phyloP scores from a whole-genome alignment of 2,888 invertebrate genomes.

The Actias luna region DNA sequence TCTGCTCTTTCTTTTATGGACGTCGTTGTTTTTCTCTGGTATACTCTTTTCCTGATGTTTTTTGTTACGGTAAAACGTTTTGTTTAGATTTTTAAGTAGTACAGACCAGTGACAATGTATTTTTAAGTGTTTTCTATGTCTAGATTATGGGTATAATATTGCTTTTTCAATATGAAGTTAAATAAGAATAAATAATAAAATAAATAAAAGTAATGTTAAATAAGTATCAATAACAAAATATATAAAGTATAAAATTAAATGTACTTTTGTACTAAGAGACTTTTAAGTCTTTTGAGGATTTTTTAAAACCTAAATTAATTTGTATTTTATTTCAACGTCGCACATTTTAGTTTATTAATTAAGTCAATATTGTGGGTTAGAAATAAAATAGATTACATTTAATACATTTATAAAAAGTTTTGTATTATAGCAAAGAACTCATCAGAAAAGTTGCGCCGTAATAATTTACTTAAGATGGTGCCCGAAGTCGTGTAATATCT shows the following conservation, averaged over 20 bases:
- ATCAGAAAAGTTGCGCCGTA: slow-evolving; percentile 73
- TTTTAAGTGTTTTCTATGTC: slow-evolving; percentile 63
- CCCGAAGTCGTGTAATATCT: slow-evolving; percentile 66
- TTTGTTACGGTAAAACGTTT: slow-evolving; percentile 70
- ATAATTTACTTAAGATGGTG: slow-evolving; percentile 73
- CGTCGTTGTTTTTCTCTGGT: slow-evolving; percentile 76
- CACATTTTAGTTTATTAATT: neutral
- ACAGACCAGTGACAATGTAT: slow-evolving; percentile 61
- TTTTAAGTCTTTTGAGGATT: neutral
- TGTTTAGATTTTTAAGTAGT: slow-evolving; percentile 73
- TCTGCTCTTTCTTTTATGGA: slow-evolving; percentile 80
- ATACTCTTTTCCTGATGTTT: slow-evolving; percentile 76
- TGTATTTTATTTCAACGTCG: no score
- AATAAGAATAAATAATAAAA: no score
- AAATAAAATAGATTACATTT: slow-evolving; percentile 45
- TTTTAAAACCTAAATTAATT: neutral
- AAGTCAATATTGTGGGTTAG: neutral
- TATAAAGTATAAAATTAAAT: no score
- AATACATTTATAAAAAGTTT: slow-evolving; percentile 64
- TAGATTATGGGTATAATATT: slow-evolving; percentile 31
- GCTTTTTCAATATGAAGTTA: slow-evolving; percentile 21
- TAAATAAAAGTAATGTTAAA: no score
- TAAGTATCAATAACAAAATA: no score
- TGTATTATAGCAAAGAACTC: slow-evolving; percentile 68
- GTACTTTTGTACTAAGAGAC: no score